Base-by-base conservation (phyloP, 2,113 vertebrate species). In the Halichoeres trimaculatus region DNA sequence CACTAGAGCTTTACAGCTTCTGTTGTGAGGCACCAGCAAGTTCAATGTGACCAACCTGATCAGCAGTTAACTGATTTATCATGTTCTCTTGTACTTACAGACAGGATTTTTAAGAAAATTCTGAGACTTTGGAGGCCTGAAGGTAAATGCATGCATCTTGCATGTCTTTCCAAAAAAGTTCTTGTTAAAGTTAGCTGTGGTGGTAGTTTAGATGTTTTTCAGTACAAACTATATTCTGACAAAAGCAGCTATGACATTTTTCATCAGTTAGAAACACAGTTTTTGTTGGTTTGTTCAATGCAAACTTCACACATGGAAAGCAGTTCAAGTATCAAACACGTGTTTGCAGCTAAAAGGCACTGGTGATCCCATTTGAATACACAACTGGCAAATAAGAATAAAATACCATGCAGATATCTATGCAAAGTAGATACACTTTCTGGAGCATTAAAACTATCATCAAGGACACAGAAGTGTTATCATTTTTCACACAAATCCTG, bases 261-360 rank as follows among this genome's bases (percentile, higher is more conserved):
- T 43, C 0, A 13, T n/a, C 0, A 41, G n/a, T 75, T 67, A 68
- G 58, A 76, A 65, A 79, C 77, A 74, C 12, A 81, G 16, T 61
- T 55, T 72, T 56, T 45, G 34, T 67, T 48, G 2, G 16, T 61
- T 66, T 59, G 34, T 66, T 72, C 43, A 55, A 76, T 62, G 54
- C 52, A 7, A 64, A 56, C 56, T 45, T 77, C 9, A 47, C 13
- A 54, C 1, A 7, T 68, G 23, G 13, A 63, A 69, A 58, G 35
- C 50, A 75, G 71, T 72, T 87, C 20, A 79, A 78, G 64, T 84
- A 82, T 77, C 53, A 74, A 80, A 78, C 69, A 43, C 47, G 71
- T 2, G 20, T 68, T 76, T 80, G 48, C 16, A 62, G 83, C 79
- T 80, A 35, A 74, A 92, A 92, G 90, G 91, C 91, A 92, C 90